Evolutionary conservation across 64 coral and sea anemone species (phyloP), one percentile per base, ranked within the genome.

Genomic region (Cladopsammia gracilis): DNA sequence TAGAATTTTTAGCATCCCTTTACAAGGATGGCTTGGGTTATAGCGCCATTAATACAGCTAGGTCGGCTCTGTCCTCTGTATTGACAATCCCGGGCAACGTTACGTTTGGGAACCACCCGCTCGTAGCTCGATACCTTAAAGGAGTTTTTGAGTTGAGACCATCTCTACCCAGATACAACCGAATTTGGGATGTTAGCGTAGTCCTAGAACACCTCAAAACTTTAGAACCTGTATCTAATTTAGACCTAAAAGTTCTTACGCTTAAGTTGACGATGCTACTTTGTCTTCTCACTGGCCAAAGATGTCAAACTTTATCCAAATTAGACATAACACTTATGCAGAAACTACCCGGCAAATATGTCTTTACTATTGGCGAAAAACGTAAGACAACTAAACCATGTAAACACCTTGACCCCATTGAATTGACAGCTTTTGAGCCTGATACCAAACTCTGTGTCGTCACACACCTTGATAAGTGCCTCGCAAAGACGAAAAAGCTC

Each of bases 11-110:
- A 58, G 26, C 67, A 85, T 72, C 56, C 13, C 79, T 85, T 48
- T 73, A 61, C 42, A 9, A 92, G 9, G 22, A 49, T 8, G 90
- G 90, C n/a, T n/a, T 86, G 6, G 80, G 90, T 12, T 86, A 86
- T 62, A 92, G 90, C 48, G 71, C 81, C n/a, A 86, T 86, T 25
- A 91, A 82, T 58, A 91, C 89, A 8, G 89, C 89, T 6, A 42
- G 90, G 44, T 92, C 90, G 12, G 80, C 80, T 0, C 22, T 92
- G 19, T 92, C 90, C 1, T 70, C 47, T 5, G 46, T 54, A 48
- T 13, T 92, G 1, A 34, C 47, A 48, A 23, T 49, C 12, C 15
- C 69, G n/a, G 71, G 43, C 5, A 58, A 64, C n/a, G 57, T 16
- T 3, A 64, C 71, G 20, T 92, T 86, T 86, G 90, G 90, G 1